These are phyloP conservation scores for Peromyscus leucopus DNA, from an alignment of 2,113 vertebrate species.

Conservation along the genomic window DNA sequence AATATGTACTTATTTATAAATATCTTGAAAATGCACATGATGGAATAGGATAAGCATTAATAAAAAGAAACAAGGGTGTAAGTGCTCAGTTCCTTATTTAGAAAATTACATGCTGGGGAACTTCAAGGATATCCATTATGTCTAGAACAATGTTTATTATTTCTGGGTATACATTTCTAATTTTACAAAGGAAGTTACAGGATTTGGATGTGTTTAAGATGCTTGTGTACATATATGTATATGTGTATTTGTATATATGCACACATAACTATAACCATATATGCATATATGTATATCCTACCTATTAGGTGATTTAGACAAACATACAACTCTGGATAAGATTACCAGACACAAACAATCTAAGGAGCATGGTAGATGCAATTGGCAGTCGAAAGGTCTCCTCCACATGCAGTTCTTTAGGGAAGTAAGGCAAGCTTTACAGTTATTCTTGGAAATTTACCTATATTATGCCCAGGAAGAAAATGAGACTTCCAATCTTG, in stretches of 20 bases:
- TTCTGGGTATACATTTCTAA: not conserved
- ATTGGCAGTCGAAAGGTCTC: not conserved
- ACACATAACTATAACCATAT: not conserved
- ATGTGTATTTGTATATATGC: not conserved
- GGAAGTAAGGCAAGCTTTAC: not conserved
- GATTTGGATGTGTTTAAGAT: not conserved
- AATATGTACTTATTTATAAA: not conserved
- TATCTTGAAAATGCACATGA: constrained; percentile 52
- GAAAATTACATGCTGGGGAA: not conserved
- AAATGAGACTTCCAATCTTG: not conserved
- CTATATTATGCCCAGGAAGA: not conserved
- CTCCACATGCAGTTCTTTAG: not conserved
- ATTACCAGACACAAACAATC: not conserved
- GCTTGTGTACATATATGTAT: not conserved
- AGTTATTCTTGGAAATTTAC: not conserved
- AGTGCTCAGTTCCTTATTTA: not conserved
- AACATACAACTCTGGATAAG: not conserved
- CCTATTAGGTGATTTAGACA: not conserved
- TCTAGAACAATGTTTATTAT: not conserved
- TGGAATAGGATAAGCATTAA: not conserved
- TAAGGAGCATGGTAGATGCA: not conserved
- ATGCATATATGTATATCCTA: not conserved
- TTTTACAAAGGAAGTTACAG: not conserved
- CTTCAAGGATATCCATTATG: not conserved
- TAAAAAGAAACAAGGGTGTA: not conserved